phyloP scores from a whole-genome alignment of 2,888 invertebrate species.

The Autographa pulchrina region DNA sequence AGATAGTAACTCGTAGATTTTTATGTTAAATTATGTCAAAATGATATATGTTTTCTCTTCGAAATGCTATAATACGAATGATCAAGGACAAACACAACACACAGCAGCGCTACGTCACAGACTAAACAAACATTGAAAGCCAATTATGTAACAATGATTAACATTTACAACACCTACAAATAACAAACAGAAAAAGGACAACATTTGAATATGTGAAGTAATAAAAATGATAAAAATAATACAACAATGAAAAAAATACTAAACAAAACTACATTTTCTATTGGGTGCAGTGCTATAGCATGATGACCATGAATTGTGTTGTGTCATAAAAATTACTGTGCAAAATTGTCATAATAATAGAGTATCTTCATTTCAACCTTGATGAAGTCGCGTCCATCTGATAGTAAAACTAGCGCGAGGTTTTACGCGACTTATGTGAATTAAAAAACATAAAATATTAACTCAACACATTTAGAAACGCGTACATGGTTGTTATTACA shows the following conservation, averaged over 20 bases:
- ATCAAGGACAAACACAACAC: constrained; percentile 49
- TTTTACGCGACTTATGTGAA: constrained; percentile 35
- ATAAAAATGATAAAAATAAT: constrained; percentile 40
- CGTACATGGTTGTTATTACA: not conserved
- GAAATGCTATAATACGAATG: constrained; percentile 30
- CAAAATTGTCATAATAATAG: constrained; percentile 63
- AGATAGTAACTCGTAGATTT: not conserved
- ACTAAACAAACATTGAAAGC: constrained; percentile 59
- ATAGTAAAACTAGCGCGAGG: constrained; percentile 57
- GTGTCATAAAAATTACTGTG: constrained; percentile 62
- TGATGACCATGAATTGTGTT: constrained; percentile 52
- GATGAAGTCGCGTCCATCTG: constrained; percentile 60
- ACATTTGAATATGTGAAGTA: constrained; percentile 19
- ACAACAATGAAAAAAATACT: constrained; percentile 22
- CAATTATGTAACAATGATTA: constrained; percentile 24
- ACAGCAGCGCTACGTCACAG: constrained; percentile 45
- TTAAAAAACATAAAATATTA: constrained; percentile 10
- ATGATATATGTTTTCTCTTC: not conserved
- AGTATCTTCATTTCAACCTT: constrained; percentile 63
- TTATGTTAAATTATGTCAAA: not conserved
- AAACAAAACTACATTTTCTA: constrained; percentile 48
- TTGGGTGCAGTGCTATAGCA: constrained; percentile 59
- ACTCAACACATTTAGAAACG: not conserved
- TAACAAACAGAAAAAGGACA: not conserved
- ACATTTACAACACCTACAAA: not conserved